These are phyloP conservation scores for Basileuterus tristriatus DNA, from an alignment of 2,797 vertebrate genomes.

Conservation along the genomic window DNA sequence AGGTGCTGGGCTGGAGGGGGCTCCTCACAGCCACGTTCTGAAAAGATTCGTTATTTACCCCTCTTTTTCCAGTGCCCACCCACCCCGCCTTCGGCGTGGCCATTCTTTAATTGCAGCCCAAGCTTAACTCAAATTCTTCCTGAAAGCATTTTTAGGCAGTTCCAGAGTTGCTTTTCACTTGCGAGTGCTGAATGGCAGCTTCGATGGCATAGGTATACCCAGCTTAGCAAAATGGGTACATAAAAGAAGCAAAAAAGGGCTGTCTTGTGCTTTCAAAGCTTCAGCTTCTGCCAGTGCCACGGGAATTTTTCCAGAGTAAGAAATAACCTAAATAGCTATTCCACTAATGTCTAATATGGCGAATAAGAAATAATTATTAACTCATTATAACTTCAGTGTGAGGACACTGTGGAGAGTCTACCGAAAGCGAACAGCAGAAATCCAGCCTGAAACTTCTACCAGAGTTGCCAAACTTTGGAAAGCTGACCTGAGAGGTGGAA, in stretches of 20 bases:
- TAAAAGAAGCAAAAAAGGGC: background rate
- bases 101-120: constrained; percentile 8
- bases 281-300: background rate
- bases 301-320: background rate
- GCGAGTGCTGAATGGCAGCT: background rate
- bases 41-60: constrained; percentile 7
- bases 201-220: background rate
- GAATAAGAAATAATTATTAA: background rate
- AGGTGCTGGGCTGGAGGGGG: constrained; percentile 35
- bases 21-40: background rate
- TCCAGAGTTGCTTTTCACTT: constrained; percentile 4
- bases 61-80: background rate
- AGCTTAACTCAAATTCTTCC: background rate
- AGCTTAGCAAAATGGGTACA: background rate
- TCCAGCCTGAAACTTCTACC: background rate
- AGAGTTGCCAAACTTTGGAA: constrained; percentile 22
- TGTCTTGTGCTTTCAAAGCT: background rate
- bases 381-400: background rate
- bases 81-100: fast-evolving
- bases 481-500: background rate
- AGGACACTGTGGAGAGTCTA: background rate
- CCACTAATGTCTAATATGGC: background rate
- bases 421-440: background rate
- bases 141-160: background rate
- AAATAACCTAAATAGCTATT: constrained; percentile 28